Evolutionary conservation across 2,113 vertebrate species (phyloP).

Genomic region (Pygoscelis antarcticus): DNA sequence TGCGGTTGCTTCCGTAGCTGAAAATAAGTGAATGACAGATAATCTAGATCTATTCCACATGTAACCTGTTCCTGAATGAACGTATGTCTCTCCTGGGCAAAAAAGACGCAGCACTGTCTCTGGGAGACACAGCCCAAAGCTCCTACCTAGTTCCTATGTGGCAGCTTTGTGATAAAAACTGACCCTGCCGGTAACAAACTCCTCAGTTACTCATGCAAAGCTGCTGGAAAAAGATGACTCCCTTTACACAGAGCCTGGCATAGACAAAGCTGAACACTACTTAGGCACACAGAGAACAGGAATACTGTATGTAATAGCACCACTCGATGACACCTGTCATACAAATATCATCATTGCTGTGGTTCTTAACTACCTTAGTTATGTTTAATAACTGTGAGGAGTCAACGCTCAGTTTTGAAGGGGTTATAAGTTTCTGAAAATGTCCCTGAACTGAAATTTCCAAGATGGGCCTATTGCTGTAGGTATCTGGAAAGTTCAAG

Average conservation of each 20-base stretch:
- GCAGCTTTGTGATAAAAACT: background rate
- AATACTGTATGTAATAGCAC: background rate
- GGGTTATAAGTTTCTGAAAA: background rate
- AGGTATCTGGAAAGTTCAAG: background rate
- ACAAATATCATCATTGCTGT: background rate
- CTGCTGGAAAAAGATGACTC: background rate
- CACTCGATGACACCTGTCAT: background rate
- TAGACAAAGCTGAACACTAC: background rate
- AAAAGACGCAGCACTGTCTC: background rate
- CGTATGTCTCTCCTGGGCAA: background rate
- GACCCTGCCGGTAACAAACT: background rate
- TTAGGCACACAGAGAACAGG: fast-evolving
- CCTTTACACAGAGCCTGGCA: background rate
- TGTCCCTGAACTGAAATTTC: background rate
- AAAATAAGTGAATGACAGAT: background rate
- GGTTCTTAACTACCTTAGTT: background rate
- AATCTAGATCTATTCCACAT: background rate
- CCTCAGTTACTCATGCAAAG: background rate
- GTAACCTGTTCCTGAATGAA: background rate
- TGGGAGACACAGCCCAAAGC: background rate
- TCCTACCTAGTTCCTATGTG: background rate
- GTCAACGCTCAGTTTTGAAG: background rate
- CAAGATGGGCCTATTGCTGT: background rate
- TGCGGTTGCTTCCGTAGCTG: background rate
- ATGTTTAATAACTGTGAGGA: background rate